phyloP scores from a whole-genome alignment of 2,888 invertebrate genomes.

The Erebia ligea region DNA sequence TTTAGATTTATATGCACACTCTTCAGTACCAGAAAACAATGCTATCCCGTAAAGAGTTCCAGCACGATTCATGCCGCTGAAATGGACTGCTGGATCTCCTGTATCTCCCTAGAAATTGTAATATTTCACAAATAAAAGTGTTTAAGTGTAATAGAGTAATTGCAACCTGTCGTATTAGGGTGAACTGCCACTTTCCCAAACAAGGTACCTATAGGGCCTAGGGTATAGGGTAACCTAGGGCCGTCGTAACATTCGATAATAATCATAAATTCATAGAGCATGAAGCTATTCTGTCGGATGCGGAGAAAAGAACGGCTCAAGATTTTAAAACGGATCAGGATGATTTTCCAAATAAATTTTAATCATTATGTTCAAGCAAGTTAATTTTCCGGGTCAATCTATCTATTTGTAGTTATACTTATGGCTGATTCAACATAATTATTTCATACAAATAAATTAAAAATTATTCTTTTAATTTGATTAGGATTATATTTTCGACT shows the following conservation, averaged over 20 bases:
- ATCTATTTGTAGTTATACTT: too few relatives aligned
- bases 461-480: background rate
- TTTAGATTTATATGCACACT: constrained; percentile 73
- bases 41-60: constrained; percentile 74
- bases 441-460: background rate
- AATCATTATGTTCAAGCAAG: too few relatives aligned
- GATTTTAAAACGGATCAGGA: background rate
- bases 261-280: too few relatives aligned
- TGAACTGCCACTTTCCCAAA: too few relatives aligned
- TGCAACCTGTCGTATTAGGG: too few relatives aligned
- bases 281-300: too few relatives aligned
- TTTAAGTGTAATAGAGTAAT: too few relatives aligned
- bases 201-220: too few relatives aligned
- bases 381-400: too few relatives aligned
- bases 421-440: background rate
- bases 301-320: too few relatives aligned
- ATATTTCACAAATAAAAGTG: background rate
- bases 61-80: constrained; percentile 67
- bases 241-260: too few relatives aligned
- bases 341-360: background rate
- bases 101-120: constrained; percentile 66
- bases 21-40: constrained; percentile 75
- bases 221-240: too few relatives aligned
- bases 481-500: constrained; percentile 8
- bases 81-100: constrained; percentile 75